Conservation (phyloP, 2,113 vertebrate species). For the Barbus barbus region DNA sequence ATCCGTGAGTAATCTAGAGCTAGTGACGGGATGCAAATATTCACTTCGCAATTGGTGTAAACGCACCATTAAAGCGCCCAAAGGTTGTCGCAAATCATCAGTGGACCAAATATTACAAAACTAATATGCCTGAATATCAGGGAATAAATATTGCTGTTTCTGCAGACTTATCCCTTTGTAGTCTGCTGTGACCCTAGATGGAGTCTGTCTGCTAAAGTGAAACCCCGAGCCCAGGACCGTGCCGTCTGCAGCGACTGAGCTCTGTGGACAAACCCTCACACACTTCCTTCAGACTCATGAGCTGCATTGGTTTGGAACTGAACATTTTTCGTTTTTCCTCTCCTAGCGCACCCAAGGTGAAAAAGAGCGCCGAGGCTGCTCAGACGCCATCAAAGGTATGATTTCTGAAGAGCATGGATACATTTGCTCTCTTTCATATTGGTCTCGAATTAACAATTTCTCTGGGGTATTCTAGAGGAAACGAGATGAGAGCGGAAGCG, state of each 20-base stretch:
- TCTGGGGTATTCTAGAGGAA: constrained; percentile 73
- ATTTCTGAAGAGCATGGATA: neutral
- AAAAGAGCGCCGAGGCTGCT: neutral
- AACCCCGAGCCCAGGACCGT: neutral
- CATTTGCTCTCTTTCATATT: neutral
- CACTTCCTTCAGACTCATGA: fast-evolving
- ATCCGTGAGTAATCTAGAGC: too few species aligned
- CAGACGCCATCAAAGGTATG: constrained; percentile 40
- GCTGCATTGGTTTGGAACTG: too few species aligned
- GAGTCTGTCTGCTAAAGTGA: constrained; percentile 57
- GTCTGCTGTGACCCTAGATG: constrained; percentile 53
- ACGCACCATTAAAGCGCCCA: too few species aligned
- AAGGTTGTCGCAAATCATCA: too few species aligned
- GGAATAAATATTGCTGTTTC: neutral
- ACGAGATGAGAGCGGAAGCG: constrained; percentile 70
- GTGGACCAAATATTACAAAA: too few species aligned
- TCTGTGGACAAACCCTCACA: neutral
- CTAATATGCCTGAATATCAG: too few species aligned
- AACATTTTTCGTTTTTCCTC: neutral
- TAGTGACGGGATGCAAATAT: too few species aligned
- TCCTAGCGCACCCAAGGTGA: constrained; percentile 18
- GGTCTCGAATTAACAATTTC: neutral
- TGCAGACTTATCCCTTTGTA: constrained; percentile 56
- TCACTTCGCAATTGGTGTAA: too few species aligned
- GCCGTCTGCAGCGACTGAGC: neutral